Evolutionary conservation across 2,888 invertebrate genomes (phyloP).

Genomic region (Eurois occulta): DNA sequence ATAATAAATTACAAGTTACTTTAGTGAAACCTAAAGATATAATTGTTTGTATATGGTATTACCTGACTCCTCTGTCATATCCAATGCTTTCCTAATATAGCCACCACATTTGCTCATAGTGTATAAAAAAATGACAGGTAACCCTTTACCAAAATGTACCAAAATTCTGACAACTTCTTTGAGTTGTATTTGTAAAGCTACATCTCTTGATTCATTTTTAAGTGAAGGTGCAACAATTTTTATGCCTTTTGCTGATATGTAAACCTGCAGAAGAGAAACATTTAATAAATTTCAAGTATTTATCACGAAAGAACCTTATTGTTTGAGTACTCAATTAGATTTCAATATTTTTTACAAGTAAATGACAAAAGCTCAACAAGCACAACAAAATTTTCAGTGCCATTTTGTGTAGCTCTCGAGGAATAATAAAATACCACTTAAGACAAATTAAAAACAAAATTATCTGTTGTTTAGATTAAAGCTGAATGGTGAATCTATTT

Average conservation of each 20-base stretch:
- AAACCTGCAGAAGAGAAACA: conserved; percentile 83
- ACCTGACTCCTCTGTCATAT: conserved; percentile 92
- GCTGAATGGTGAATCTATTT: neutral
- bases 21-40: neutral
- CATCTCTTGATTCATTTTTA: conserved; percentile 88
- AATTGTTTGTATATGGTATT: conserved; percentile 13
- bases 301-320: neutral
- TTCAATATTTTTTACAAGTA: neutral
- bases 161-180: conserved; percentile 94
- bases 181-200: conserved; percentile 92
- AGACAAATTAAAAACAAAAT: neutral
- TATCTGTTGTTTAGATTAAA: neutral
- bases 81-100: conserved; percentile 92
- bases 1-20: neutral
- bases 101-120: conserved; percentile 92
- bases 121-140: conserved; percentile 95
- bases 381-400: neutral
- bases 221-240: conserved; percentile 91
- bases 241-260: conserved; percentile 90
- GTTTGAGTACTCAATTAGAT: neutral
- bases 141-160: conserved; percentile 93
- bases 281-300: neutral
- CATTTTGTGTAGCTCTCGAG: neutral
- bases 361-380: neutral
- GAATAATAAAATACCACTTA: neutral